These are phyloP conservation scores for Zaprionus tsacasi DNA, from an alignment of 1,140 invertebrate genomes.

Conservation along the genomic window DNA sequence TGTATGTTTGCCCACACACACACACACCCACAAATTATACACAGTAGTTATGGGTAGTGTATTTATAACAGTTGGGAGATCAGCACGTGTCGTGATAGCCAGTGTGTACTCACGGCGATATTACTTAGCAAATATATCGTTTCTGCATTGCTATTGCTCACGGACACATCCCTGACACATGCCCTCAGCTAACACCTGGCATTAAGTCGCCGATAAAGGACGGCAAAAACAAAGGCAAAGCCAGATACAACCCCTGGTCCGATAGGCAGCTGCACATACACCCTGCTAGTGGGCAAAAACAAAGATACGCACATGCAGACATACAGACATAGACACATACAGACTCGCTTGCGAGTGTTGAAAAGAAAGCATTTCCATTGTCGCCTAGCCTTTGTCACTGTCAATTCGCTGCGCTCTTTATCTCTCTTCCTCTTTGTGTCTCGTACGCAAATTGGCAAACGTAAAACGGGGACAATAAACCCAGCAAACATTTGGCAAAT, in stretches of 20 bases:
- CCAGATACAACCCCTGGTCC: constrained; percentile 15
- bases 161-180: constrained; percentile 26
- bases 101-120: constrained; percentile 13
- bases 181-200: constrained; percentile 30
- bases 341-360: constrained; percentile 9
- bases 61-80: constrained; percentile 19
- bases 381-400: constrained; percentile 38
- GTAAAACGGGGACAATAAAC: constrained; percentile 67
- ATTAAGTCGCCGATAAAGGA: constrained; percentile 43
- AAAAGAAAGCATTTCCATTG: constrained; percentile 54
- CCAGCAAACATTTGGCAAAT: constrained; percentile 68
- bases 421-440: constrained; percentile 60
- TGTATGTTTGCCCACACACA: constrained; percentile 8
- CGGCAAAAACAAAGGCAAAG: constrained; percentile 27
- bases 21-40: constrained; percentile 9
- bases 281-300: constrained; percentile 23
- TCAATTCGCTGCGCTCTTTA: constrained; percentile 31
- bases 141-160: constrained; percentile 14
- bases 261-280: constrained; percentile 41
- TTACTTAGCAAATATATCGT: constrained; percentile 3
- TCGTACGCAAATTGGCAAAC: constrained; percentile 73
- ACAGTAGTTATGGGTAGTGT: constrained; percentile 10
- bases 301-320: constrained; percentile 5
- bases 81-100: constrained; percentile 30
- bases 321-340: not conserved